Evolutionary conservation across 2,113 vertebrate species (phyloP).

Genomic region (Illadopsis cleaveri): DNA sequence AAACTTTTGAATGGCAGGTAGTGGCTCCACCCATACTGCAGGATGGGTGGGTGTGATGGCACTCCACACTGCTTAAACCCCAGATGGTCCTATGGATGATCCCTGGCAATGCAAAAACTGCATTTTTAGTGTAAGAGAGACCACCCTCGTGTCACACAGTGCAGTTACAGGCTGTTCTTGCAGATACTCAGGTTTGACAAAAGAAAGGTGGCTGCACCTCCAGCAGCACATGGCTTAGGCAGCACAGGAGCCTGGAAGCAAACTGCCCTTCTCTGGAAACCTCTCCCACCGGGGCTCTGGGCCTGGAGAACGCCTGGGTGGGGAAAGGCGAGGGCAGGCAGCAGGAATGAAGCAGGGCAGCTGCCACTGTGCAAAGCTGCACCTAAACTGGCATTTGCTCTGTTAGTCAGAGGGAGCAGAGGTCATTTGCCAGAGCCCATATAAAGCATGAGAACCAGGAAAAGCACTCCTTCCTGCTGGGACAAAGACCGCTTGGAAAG

Average conservation of each 20-base stretch:
- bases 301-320: fast-evolving
- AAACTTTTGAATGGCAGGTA: not conserved
- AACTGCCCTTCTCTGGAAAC: not conserved
- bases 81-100: fast-evolving
- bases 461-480: fast-evolving
- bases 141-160: fast-evolving
- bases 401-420: not conserved
- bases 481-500: not conserved
- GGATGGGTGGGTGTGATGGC: fast-evolving
- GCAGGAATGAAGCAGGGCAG: not conserved
- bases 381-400: fast-evolving
- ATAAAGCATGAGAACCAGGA: not conserved
- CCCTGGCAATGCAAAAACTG: not conserved
- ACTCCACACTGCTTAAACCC: not conserved
- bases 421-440: fast-evolving
- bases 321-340: fast-evolving
- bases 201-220: not conserved
- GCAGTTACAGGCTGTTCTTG: not conserved
- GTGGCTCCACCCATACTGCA: fast-evolving
- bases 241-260: not conserved
- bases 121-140: not conserved
- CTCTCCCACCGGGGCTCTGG: fast-evolving
- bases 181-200: not conserved
- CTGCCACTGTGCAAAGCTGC: not conserved
- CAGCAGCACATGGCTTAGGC: not conserved